phyloP scores from a whole-genome alignment of 2,888 invertebrate species.

The Petrolisthes cinctipes region DNA sequence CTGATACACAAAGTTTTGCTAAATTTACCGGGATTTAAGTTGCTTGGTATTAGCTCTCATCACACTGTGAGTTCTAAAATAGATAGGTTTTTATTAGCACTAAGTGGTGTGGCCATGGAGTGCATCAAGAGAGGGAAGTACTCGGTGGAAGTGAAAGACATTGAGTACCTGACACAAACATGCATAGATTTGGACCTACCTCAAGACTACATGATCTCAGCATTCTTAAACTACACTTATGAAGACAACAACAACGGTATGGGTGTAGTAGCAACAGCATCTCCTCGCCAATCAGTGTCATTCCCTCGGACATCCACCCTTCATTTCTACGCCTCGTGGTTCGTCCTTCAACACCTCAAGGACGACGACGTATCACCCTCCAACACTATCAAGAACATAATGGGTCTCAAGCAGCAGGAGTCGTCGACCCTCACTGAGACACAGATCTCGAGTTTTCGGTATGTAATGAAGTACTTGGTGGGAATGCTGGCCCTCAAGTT shows the following conservation, averaged over 20 bases:
- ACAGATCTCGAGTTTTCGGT: constrained; percentile 19
- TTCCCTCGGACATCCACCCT: constrained; percentile 43
- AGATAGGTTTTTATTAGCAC: constrained; percentile 18
- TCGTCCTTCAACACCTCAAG: constrained; percentile 21
- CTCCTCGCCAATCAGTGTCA: constrained; percentile 9
- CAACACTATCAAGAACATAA: constrained; percentile 23
- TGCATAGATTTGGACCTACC: constrained; percentile 30
- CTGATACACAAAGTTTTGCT: constrained; percentile 41
- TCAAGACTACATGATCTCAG: constrained; percentile 37
- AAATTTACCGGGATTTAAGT: constrained; percentile 21
- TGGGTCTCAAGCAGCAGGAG: neutral
- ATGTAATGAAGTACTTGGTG: constrained; percentile 44
- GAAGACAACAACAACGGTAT: neutral
- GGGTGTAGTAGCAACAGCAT: neutral
- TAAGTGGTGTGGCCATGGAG: constrained; percentile 37
- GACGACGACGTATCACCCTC: constrained; percentile 13
- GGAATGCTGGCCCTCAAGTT: constrained; percentile 43
- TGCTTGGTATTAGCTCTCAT: constrained; percentile 5
- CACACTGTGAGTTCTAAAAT: constrained; percentile 21
- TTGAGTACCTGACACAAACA: constrained; percentile 19
- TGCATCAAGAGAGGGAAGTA: constrained; percentile 30
- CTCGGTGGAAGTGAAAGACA: constrained; percentile 16
- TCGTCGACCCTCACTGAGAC: neutral
- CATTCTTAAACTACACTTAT: constrained; percentile 40
- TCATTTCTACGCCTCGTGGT: constrained; percentile 48